A percentile compares a stretch with the other conserved stretches of the same genome.
Evolutionary conservation across 2,113 vertebrate genomes (phyloP).

Genomic region (Mormoops blainvillei): DNA sequence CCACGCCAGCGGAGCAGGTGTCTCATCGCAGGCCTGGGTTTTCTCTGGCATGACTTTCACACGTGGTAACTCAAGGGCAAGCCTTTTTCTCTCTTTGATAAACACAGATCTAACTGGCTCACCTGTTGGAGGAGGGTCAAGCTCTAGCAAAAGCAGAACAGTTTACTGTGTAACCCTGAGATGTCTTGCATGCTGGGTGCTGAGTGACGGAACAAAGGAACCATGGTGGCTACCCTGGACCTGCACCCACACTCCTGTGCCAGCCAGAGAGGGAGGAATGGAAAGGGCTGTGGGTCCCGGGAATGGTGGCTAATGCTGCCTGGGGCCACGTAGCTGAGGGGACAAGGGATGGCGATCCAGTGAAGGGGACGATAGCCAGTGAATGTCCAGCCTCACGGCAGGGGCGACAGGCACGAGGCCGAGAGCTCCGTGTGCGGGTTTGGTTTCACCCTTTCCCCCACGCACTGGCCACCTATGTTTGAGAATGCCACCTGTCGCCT

Average conservation of each 20-base stretch:
- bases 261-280: not conserved
- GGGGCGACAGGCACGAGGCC: not conserved
- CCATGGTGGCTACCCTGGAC: accelerated
- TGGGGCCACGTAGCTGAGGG: too few species aligned
- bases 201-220: not conserved
- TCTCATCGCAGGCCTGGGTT: not conserved
- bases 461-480: not conserved
- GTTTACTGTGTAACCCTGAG: too few species aligned
- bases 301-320: not conserved
- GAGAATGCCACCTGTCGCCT: not conserved
- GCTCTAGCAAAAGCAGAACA: not conserved
- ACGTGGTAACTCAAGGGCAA: accelerated
- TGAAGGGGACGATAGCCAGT: accelerated
- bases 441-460: not conserved
- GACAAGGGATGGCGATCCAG: not conserved
- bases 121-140: not conserved
- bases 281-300: not conserved
- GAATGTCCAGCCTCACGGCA: not conserved
- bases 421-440: too few species aligned
- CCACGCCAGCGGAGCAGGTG: accelerated
- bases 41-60: not conserved
- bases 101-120: not conserved
- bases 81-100: not conserved
- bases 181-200: accelerated
- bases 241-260: not conserved